These are phyloP conservation scores for Tor tambroides DNA, from an alignment of 2,113 vertebrate genomes.

Conservation along the genomic window DNA sequence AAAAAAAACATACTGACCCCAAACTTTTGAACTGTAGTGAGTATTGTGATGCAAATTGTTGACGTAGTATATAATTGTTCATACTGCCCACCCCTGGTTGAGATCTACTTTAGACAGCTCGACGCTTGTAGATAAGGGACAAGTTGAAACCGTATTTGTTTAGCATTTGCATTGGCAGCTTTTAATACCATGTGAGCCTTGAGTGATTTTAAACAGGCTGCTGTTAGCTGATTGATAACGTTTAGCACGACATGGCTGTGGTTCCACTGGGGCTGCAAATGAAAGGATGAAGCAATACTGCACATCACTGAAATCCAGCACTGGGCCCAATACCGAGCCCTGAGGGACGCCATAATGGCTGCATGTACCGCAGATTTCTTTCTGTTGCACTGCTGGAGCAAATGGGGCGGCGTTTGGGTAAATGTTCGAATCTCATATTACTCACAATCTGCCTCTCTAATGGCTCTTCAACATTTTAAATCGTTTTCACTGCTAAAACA, in stretches of 20 bases:
- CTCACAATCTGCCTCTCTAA: conserved; percentile 55
- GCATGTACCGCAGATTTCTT: background rate
- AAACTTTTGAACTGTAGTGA: background rate
- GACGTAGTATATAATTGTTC: background rate
- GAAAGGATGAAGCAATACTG: conserved; percentile 33
- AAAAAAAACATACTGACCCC: background rate
- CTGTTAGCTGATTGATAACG: conserved; percentile 45
- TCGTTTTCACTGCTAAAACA: conserved; percentile 13
- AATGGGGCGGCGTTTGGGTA: conserved; percentile 45
- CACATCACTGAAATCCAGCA: conserved; percentile 5
- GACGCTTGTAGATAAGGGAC: conserved; percentile 26
- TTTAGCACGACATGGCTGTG: conserved; percentile 16
- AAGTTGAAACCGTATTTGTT: conserved; percentile 17
- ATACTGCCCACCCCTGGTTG: background rate
- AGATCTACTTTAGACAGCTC: background rate
- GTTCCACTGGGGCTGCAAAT: conserved; percentile 25
- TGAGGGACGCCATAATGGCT: conserved; percentile 43
- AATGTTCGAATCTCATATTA: conserved; percentile 50
- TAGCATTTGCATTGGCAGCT: conserved; percentile 16
- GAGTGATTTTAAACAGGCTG: conserved; percentile 43
- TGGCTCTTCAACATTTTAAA: conserved; percentile 45
- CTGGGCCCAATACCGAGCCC: conserved; percentile 7
- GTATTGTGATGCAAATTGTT: background rate
- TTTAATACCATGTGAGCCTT: conserved; percentile 16
- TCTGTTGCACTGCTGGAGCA: conserved; percentile 34